Evolutionary conservation across 1,140 invertebrate genomes (phyloP).

Genomic region (Trichomalopsis sarcophagae): DNA sequence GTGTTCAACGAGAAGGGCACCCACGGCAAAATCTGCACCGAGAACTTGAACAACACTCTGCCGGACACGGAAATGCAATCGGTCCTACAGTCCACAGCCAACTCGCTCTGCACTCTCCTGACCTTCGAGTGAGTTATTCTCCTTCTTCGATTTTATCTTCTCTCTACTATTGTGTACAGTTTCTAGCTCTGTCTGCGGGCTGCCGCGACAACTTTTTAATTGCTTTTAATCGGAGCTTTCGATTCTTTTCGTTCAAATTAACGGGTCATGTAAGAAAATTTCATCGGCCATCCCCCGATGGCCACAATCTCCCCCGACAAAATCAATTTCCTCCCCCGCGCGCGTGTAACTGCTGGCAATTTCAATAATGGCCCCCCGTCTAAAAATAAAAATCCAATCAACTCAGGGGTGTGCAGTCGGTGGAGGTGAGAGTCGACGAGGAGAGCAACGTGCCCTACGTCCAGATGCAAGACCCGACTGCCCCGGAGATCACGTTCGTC

Average conservation of each 20-base stretch:
- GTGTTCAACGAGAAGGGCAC: conserved; percentile 88
- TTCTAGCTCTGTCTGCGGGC: no score
- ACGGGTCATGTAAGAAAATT: background rate
- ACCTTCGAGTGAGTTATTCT: conserved; percentile 81
- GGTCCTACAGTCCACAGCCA: conserved; percentile 81
- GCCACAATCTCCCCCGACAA: background rate
- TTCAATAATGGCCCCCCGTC: background rate
- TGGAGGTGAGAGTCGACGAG: conserved; percentile 76
- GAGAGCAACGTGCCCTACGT: conserved; percentile 80
- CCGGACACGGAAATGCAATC: conserved; percentile 73
- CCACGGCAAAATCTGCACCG: conserved; percentile 87
- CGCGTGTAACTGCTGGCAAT: background rate
- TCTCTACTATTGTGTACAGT: no score
- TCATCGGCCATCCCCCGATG: background rate
- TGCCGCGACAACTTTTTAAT: no score
- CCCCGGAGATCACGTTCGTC: conserved; percentile 87
- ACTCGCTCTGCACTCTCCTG: conserved; percentile 84
- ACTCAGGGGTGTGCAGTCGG: conserved; percentile 75
- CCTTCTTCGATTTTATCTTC: background rate
- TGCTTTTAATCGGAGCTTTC: no score
- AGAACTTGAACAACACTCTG: conserved; percentile 79
- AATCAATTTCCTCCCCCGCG: background rate
- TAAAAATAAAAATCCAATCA: conserved; percentile 20
- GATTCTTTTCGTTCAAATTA: background rate
- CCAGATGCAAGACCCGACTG: conserved; percentile 85